These are phyloP conservation scores for Eretmochelys imbricata DNA, from an alignment of 2,113 vertebrate species.

Conservation along the genomic window DNA sequence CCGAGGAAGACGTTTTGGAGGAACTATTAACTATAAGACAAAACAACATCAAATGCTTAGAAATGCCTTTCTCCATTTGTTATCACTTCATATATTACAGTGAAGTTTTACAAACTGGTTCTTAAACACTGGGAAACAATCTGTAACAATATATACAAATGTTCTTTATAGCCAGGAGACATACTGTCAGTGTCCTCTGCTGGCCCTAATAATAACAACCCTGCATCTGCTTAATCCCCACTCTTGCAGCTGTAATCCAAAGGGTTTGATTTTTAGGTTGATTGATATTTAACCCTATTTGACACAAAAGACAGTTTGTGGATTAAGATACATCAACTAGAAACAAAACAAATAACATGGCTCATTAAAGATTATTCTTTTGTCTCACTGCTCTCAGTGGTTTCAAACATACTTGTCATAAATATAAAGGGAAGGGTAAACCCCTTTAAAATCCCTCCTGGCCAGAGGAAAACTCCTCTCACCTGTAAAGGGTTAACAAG, in stretches of 20 bases:
- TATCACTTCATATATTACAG: accelerated
- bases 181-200: background rate
- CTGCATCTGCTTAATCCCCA: background rate
- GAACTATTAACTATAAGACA: background rate
- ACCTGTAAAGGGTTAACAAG: no score
- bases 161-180: accelerated
- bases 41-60: accelerated
- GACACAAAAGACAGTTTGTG: background rate
- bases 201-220: background rate
- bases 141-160: accelerated
- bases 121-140: background rate
- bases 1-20: background rate
- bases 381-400: background rate
- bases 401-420: background rate
- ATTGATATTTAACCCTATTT: accelerated
- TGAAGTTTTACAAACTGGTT: background rate
- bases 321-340: constrained; percentile 9
- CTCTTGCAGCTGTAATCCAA: background rate
- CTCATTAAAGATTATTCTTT: accelerated
- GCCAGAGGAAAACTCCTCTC: no score
- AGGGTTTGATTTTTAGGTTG: background rate
- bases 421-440: no score
- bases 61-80: background rate
- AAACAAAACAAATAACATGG: background rate
- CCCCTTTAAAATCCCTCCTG: no score